Base-by-base conservation (phyloP, 2,888 invertebrate species). In the Rhagonycha fulva region DNA sequence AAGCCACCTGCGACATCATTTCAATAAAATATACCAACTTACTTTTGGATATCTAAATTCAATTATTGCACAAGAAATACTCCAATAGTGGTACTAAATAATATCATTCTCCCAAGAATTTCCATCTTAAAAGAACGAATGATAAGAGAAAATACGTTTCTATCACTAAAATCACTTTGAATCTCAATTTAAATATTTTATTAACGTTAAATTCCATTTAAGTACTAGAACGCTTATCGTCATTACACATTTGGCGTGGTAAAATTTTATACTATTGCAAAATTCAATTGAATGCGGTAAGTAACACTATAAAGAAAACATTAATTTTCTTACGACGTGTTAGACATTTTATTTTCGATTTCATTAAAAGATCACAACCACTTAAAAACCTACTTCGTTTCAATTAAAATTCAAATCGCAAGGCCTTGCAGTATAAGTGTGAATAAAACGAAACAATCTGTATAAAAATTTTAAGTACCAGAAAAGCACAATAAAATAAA, bases 1-100 rank as follows among this genome's bases (percentile, higher is more conserved):
- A 74, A 80, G 81, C 83, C 85, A 86, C 85, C 85, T 86, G 86
- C 85, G 84, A 85, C 85, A 85, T 85, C 85, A 85, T 85, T 85
- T 85, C 85, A 84, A 85, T 85, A 85, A 85, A 86, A 85, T 85
- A 86, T 83, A 84, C 83, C 81, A 81, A 81, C 81, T 79, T 69
- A 79, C 80, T 82, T 83, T 82, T 82, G 80, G 82, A 82, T 82
- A 83, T 83, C 81, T 81, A 81, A 83, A 84, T 84, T 84, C 84
- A 83, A 84, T 84, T 84, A 83, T 81, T 76, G 80, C 80, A 78
- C 68, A 80, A 82, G 82, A 82, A 81, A 79, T 81, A 76, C 75
- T 78, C 28, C 77, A 67, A 74, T 79, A 61, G 79, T 68, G 62
- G 72, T 67, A 72, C 75, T 78, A 78, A 78, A 78, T 76, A 78